Base-by-base conservation (phyloP, 2,797 vertebrate genomes). In the Furcifer pardalis region DNA sequence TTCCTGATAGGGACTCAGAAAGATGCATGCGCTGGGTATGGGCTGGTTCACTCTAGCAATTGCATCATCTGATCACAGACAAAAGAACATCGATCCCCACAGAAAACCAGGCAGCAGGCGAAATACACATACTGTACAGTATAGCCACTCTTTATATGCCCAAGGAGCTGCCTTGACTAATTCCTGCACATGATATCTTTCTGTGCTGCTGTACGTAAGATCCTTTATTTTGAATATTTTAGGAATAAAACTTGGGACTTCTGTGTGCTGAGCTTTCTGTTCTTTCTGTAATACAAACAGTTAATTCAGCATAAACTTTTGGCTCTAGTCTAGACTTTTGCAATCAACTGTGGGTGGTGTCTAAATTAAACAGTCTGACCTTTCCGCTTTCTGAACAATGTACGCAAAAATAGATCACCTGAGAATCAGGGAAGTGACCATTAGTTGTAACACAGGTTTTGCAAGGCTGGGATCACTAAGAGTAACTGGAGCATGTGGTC, bases 361-460 rank as follows among this genome's bases (percentile, higher is more conserved):
- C 42, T 62, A 49, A 77, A 72, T 71, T 77, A 62, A 77, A 76
- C 40, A 46, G 35, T 21, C 56, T 86, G 73, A 81, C 84, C 84
- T 82, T 86, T 86, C 65, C 30, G 59, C 68, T 79, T 73, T 56
- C 32, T 21, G 68, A 79, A 79, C 19, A 63, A 56, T 82, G 25
- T 71, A n/a, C 79, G 71, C 56, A 69, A 71, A 71, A 84, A 76
- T 72, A 82, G 32, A 77, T 71, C 27, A 77, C 52, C 79, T 81
- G 65, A 62, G 73, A 77, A 44, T 76, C 40, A 17, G 21, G 84
- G 84, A 86, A 86, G 42, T 86, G n/a, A 13, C 52, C 59, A 77
- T 62, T 69, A 72, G 65, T 86, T 86, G 84, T 40, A 77, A 71
- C 79, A 86, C 84, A 81, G 84, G 84, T 86, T 86, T 77, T 77